phyloP scores from a whole-genome alignment of 2,888 invertebrate species.

The Teleiodes luculella region DNA sequence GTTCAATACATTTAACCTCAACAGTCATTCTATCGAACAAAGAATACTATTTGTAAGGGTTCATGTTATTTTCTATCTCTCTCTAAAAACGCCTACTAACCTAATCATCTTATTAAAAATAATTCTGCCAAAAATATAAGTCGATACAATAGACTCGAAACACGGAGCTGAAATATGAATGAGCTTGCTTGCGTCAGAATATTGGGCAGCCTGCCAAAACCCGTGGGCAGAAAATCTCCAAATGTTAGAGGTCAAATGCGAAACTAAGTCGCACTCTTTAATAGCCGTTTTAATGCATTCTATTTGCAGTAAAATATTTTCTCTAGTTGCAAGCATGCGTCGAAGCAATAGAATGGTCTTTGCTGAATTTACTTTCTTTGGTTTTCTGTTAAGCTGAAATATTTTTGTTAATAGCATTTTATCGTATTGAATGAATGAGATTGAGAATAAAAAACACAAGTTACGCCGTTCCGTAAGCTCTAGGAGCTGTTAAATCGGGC shows the following conservation, averaged over 20 bases:
- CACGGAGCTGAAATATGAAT: slow-evolving; percentile 51
- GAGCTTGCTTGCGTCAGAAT: slow-evolving; percentile 44
- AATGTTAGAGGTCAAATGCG: slow-evolving; percentile 52
- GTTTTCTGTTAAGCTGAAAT: too few relatives aligned
- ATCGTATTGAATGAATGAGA: too few relatives aligned
- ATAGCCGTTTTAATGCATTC: slow-evolving; percentile 21
- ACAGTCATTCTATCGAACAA: not conserved
- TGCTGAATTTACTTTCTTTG: too few relatives aligned
- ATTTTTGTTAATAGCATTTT: too few relatives aligned
- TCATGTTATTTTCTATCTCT: not conserved
- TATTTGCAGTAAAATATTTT: slow-evolving; percentile 30
- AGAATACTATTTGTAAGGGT: not conserved
- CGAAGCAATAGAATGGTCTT: too few relatives aligned
- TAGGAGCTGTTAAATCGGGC: too few relatives aligned
- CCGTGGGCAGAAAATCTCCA: slow-evolving; percentile 46
- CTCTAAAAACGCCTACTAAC: not conserved
- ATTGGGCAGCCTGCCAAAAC: slow-evolving; percentile 52
- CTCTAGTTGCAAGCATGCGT: too few relatives aligned
- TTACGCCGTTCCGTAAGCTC: too few relatives aligned
- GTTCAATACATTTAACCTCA: slow-evolving; percentile 27
- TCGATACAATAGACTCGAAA: slow-evolving; percentile 12
- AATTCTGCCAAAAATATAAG: not conserved
- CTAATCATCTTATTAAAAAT: not conserved
- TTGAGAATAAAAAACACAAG: too few relatives aligned
- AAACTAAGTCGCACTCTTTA: slow-evolving; percentile 32